Evolutionary conservation across 2,113 vertebrate genomes (phyloP).

Genomic region (Trogon melanurus): DNA sequence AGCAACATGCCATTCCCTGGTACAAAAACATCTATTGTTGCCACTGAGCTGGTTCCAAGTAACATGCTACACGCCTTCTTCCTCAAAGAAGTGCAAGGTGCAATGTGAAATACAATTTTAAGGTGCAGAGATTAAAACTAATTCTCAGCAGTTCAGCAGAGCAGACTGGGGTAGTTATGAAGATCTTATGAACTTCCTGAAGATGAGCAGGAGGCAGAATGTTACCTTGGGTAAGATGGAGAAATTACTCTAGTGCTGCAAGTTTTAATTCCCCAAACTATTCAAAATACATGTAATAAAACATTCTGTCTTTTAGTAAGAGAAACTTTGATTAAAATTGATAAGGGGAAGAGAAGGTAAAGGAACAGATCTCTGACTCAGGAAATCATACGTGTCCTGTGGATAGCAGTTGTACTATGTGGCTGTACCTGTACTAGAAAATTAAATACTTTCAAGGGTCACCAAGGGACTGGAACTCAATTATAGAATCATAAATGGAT

Average conservation of each 20-base stretch:
- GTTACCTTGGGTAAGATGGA: neutral
- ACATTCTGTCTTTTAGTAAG: neutral
- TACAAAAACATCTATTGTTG: conserved; percentile 47
- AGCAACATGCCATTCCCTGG: neutral
- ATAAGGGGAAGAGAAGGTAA: neutral
- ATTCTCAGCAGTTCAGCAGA: neutral
- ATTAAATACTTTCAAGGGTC: neutral
- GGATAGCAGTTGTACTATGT: neutral
- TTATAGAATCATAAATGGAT: neutral
- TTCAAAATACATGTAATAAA: neutral
- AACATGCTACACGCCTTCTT: neutral
- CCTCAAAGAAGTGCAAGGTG: neutral
- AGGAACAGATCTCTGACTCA: neutral
- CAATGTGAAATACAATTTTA: neutral
- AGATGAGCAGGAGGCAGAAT: neutral
- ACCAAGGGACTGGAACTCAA: neutral
- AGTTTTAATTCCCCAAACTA: neutral
- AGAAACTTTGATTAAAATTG: neutral
- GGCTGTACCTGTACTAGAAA: neutral
- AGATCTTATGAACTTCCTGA: neutral
- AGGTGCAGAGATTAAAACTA: neutral
- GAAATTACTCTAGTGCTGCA: neutral
- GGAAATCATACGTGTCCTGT: neutral
- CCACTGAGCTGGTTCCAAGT: neutral
- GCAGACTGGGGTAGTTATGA: neutral